Base-by-base conservation (phyloP, 2,113 vertebrate species). In the Leptocoma aspasia region DNA sequence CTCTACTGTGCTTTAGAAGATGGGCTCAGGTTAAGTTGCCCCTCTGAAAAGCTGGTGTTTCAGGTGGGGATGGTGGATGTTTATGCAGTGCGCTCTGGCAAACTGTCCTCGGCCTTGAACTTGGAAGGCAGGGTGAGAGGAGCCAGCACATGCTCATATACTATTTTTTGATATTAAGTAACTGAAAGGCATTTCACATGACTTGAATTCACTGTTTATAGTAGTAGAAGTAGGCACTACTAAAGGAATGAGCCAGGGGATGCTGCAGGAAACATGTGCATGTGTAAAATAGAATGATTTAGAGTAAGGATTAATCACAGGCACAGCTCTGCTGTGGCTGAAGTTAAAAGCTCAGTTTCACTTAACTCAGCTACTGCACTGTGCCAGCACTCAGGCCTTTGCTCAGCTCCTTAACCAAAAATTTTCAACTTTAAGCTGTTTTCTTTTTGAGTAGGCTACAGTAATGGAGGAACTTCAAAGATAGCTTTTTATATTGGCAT, bases 111-210 rank as follows among this genome's bases (percentile, higher is more conserved):
- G 0, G 83, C 71, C 66, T 57, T 89, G 45, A 86, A 80, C 45
- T 14, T 57, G 37, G 57, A 53, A 22, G 42, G 64, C 73, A 70
- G 77, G 0, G 19, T 27, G 54, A 90, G 50, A 86, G 18, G 16
- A 35, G 82, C 75, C 85, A 72, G 63, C 92, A 88, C 94, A 80
- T 49, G 85, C 70, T 96, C 57, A 8, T 21, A 31, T 21, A 53
- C 78, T 91, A 70, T 70, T 89, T 95, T 86, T 91, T 92, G 89
- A 66, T 66, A 81, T n/a, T 69, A 79, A 82, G 84, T 86, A 93
- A 69, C 26, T 69, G 73, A 92, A 96, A 92, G 92, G 88, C 78
- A 91, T 82, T 76, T 96, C 85, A 68, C 66, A 85, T 78, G 86
- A 95, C 75, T 79, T 15, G 11, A 85, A 76, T 91, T 68, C 41